These are phyloP conservation scores for Oryzias woworae DNA, from an alignment of 2,113 vertebrate species.

Conservation along the genomic window DNA sequence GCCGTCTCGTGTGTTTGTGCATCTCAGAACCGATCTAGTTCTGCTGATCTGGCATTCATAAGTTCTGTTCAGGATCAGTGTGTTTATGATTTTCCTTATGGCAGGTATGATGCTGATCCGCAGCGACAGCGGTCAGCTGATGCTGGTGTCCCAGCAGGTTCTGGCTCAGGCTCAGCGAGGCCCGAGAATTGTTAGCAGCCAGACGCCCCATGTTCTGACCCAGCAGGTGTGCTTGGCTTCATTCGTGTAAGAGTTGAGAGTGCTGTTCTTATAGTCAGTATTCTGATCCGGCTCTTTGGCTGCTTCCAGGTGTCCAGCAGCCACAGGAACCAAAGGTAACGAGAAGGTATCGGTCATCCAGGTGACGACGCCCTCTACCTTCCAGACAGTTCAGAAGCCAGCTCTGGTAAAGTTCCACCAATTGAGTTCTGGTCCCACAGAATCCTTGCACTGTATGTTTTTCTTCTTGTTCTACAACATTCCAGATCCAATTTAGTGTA, in stretches of 20 bases:
- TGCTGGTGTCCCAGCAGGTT: conserved; percentile 93
- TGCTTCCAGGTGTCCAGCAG: conserved; percentile 73
- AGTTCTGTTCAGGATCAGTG: too few relatives aligned
- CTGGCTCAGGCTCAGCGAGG: conserved; percentile 78
- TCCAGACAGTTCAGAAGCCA: conserved; percentile 70
- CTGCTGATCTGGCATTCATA: too few relatives aligned
- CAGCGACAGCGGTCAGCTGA: conserved; percentile 91
- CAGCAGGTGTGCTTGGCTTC: conserved; percentile 76
- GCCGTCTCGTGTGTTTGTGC: too few relatives aligned
- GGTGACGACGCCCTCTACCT: conserved; percentile 63
- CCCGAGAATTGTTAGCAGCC: conserved; percentile 57
- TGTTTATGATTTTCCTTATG: neutral
- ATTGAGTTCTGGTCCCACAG: neutral
- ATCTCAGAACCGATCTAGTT: too few relatives aligned
- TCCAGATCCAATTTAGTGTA: too few relatives aligned
- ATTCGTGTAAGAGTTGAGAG: neutral
- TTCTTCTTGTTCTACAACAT: neutral
- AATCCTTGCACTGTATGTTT: neutral
- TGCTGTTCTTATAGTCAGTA: neutral
- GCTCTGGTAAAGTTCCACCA: conserved; percentile 66
- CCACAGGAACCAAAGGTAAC: conserved; percentile 71
- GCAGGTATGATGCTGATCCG: conserved; percentile 91
- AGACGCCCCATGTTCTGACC: conserved; percentile 69
- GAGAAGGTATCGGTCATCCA: conserved; percentile 76
- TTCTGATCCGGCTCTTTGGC: neutral